Conservation (phyloP, 2,113 vertebrate genomes). For the Clarias magur region DNA sequence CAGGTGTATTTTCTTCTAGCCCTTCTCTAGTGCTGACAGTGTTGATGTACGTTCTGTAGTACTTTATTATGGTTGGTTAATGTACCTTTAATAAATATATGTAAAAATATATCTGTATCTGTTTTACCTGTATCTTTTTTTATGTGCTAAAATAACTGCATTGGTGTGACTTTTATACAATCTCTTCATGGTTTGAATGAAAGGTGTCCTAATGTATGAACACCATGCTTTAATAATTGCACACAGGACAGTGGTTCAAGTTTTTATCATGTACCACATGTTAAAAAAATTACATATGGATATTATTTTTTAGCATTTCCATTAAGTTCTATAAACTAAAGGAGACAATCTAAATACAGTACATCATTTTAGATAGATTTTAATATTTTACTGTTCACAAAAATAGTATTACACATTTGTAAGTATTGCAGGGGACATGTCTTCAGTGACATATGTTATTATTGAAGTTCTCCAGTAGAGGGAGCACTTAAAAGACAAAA, state of each 20-base stretch:
- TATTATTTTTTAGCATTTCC: background rate
- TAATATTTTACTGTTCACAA: background rate
- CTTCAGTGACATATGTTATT: background rate
- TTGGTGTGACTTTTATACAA: background rate
- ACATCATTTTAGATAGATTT: background rate
- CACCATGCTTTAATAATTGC: background rate
- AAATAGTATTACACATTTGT: background rate
- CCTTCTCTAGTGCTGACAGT: constrained; percentile 52
- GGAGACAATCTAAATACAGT: background rate
- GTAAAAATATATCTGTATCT: background rate
- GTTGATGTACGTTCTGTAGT: constrained; percentile 55
- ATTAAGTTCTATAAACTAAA: background rate
- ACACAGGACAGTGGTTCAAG: background rate
- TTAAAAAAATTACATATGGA: background rate
- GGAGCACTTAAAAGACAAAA: constrained; percentile 12
- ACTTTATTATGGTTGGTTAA: constrained; percentile 50
- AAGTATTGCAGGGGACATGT: background rate
- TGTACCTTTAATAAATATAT: constrained; percentile 51
- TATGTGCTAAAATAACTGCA: background rate
- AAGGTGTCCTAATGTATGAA: background rate
- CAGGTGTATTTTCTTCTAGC: constrained; percentile 52
- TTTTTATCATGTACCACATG: background rate
- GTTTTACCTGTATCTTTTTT: background rate
- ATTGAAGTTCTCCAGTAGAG: constrained; percentile 5
- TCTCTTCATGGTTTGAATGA: background rate